A percentile compares a stretch with the other conserved stretches of the same genome.
Evolutionary conservation across 1,140 invertebrate species (phyloP).

Genomic region (Danaus melanippus): DNA sequence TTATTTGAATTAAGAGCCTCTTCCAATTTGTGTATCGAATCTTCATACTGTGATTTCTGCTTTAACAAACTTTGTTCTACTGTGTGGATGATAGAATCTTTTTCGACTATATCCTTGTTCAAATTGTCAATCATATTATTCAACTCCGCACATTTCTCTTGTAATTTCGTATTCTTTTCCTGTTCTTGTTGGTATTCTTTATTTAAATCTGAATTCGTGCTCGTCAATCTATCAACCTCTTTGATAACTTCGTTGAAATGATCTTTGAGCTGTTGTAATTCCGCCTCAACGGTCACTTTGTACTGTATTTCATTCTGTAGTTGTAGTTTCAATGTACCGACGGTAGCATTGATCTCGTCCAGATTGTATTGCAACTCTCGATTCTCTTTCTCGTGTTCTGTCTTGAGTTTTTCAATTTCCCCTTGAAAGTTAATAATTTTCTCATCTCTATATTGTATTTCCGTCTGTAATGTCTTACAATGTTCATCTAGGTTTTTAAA

Average conservation of each 20-base stretch:
- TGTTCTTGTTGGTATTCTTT: constrained; percentile 14
- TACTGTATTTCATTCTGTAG: constrained; percentile 43
- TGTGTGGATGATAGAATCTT: constrained; percentile 8
- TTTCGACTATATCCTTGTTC: constrained; percentile 9
- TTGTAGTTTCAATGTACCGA: constrained; percentile 38
- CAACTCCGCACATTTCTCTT: constrained; percentile 15
- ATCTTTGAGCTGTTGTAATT: constrained; percentile 11
- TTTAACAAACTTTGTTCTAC: constrained; percentile 9
- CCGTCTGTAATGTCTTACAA: constrained; percentile 25
- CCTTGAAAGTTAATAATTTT: constrained; percentile 32
- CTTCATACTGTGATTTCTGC: constrained; percentile 15
- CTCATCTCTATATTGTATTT: constrained; percentile 31
- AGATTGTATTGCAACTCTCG: constrained; percentile 29
- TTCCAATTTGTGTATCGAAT: constrained; percentile 20
- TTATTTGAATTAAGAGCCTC: constrained; percentile 16
- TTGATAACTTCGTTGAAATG: constrained; percentile 10
- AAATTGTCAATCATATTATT: constrained; percentile 13
- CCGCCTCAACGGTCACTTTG: constrained; percentile 33
- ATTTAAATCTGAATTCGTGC: constrained; percentile 7
- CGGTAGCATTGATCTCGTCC: constrained; percentile 37
- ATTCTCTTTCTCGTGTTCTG: constrained; percentile 29
- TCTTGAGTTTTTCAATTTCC: constrained; percentile 35
- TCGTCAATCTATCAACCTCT: constrained; percentile 12
- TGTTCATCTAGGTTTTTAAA: constrained; percentile 28
- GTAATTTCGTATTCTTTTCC: constrained; percentile 11